Conservation (phyloP, 1,140 invertebrate genomes). For the Panagrolaimus sp. region DNA sequence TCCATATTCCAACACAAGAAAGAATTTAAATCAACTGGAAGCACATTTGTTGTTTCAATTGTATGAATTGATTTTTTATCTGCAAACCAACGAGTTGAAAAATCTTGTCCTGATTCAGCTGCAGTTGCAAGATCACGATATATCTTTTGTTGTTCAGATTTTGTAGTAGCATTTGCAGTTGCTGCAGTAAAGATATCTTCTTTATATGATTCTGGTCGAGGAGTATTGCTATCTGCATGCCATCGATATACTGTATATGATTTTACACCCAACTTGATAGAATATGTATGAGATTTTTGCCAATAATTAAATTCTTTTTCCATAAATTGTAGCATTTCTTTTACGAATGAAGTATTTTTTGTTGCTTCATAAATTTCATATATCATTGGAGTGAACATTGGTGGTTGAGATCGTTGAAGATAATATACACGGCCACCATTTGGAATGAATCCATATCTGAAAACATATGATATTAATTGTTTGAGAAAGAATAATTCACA, state of each 20-base stretch:
- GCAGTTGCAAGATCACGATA: conserved; percentile 77
- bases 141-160: conserved; percentile 56
- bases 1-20: conserved; percentile 70
- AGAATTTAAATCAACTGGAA: conserved; percentile 77
- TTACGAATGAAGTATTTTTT: conserved; percentile 67
- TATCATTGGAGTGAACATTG: conserved; percentile 75
- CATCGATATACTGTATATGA: conserved; percentile 44
- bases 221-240: conserved; percentile 63
- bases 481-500: too few species aligned
- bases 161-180: not conserved
- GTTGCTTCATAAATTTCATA: conserved; percentile 68
- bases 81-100: conserved; percentile 82
- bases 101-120: conserved; percentile 89
- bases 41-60: conserved; percentile 61
- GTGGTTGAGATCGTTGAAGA: conserved; percentile 71
- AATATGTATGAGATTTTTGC: conserved; percentile 60
- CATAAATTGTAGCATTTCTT: conserved; percentile 67
- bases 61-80: conserved; percentile 29
- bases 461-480: conserved; percentile 71
- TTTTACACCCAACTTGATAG: conserved; percentile 25
- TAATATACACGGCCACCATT: conserved; percentile 43
- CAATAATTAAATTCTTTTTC: conserved; percentile 69
- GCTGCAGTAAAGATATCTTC: conserved; percentile 35
- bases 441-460: conserved; percentile 58
- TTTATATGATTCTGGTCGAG: conserved; percentile 59